Conservation (phyloP, 2,888 invertebrate species). For the Drosophila nr. medialis region DNA sequence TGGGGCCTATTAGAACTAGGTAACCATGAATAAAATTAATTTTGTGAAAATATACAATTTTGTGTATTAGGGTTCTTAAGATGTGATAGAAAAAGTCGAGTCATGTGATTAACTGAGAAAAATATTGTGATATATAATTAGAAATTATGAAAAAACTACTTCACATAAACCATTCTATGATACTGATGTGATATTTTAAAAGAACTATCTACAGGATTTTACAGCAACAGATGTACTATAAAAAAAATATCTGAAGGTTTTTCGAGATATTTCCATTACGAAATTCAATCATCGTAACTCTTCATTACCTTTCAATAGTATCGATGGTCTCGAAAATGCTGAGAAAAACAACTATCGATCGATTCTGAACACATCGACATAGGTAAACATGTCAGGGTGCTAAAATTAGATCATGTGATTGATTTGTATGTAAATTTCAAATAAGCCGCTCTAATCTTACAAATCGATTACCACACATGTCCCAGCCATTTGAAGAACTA, state of each 20-base stretch:
- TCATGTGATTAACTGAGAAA: conserved; percentile 12
- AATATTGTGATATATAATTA: neutral
- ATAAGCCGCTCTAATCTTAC: conserved; percentile 16
- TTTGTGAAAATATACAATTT: conserved; percentile 9
- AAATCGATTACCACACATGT: conserved; percentile 37
- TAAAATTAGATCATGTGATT: conserved; percentile 19
- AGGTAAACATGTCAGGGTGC: neutral
- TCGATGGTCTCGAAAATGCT: neutral
- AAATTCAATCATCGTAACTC: neutral
- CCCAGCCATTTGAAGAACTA: conserved; percentile 24
- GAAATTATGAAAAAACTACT: neutral
- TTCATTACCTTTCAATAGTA: neutral
- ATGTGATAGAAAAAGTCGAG: conserved; percentile 4
- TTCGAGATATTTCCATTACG: neutral
- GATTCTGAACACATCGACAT: too few species aligned
- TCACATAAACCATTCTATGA: neutral
- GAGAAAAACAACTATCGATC: neutral
- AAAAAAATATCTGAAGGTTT: neutral
- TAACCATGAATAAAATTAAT: conserved; percentile 30
- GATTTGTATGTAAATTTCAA: conserved; percentile 36
- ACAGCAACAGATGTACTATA: neutral
- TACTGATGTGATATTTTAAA: neutral
- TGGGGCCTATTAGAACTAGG: conserved; percentile 27
- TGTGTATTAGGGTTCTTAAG: conserved; percentile 14
- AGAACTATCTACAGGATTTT: neutral